phyloP scores from a whole-genome alignment of 2,113 vertebrate species.

The Microcebus griseorufus region DNA sequence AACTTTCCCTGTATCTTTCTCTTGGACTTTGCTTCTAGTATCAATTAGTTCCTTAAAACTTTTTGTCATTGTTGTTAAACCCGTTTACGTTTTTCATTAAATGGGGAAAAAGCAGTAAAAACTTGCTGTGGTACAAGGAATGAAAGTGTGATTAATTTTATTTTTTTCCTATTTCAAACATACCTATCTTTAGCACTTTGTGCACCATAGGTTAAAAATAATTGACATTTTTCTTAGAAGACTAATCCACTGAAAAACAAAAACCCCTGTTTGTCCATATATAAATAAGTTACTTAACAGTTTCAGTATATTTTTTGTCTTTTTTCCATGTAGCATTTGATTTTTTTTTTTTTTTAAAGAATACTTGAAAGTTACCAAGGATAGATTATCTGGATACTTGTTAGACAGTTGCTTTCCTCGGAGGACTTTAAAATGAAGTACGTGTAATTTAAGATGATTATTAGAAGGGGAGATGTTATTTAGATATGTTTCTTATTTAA shows the following conservation, averaged over 20 bases:
- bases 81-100: background rate
- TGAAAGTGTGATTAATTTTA: background rate
- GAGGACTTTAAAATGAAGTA: background rate
- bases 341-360: background rate
- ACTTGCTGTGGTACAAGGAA: background rate
- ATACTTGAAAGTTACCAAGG: constrained; percentile 1
- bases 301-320: background rate
- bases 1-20: constrained; percentile 25
- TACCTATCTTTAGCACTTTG: background rate
- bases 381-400: background rate
- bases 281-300: background rate
- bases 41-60: background rate
- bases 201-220: background rate
- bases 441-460: background rate
- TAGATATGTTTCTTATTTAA: background rate
- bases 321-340: background rate
- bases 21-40: background rate
- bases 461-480: background rate
- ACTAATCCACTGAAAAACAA: background rate
- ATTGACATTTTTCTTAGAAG: background rate
- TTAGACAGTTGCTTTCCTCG: background rate
- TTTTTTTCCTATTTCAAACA: background rate
- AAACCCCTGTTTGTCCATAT: background rate
- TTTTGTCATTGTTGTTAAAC: background rate
- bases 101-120: background rate